These are phyloP conservation scores for Periophthalmus magnuspinnatus DNA, from an alignment of 2,797 vertebrate genomes.

Conservation along the genomic window DNA sequence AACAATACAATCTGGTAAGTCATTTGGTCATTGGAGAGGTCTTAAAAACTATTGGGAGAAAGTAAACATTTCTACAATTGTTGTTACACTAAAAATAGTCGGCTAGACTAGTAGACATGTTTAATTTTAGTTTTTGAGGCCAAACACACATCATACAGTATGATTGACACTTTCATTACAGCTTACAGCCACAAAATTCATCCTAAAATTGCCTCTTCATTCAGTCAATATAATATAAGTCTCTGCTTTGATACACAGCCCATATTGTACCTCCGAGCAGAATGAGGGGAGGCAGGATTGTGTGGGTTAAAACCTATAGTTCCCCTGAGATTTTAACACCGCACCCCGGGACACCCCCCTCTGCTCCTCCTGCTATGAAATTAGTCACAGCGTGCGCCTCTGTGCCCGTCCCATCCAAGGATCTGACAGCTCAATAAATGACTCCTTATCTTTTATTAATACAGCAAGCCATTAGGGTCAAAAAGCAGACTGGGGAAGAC, in stretches of 20 bases:
- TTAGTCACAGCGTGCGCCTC: slow-evolving; percentile 11
- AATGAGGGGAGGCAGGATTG: not conserved
- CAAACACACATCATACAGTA: not conserved
- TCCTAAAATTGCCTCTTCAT: not conserved
- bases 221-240: not conserved
- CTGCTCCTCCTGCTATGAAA: slow-evolving; percentile 25
- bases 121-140: not conserved
- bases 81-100: too few relatives aligned
- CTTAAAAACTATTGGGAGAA: too few relatives aligned
- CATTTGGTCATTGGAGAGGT: too few relatives aligned
- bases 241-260: not conserved
- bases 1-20: too few relatives aligned
- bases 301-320: slow-evolving; percentile 7
- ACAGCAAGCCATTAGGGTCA: slow-evolving; percentile 56
- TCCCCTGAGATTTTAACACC: slow-evolving; percentile 16
- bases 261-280: not conserved
- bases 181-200: not conserved
- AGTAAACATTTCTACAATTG: not conserved
- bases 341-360: slow-evolving; percentile 10
- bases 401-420: slow-evolving; percentile 24
- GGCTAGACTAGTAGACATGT: too few relatives aligned
- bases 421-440: slow-evolving; percentile 69
- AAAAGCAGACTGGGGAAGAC: slow-evolving; percentile 32
- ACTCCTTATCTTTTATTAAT: slow-evolving; percentile 76
- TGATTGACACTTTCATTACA: not conserved